Conservation (phyloP, 2,797 vertebrate species). For the Crax fasciolata region DNA sequence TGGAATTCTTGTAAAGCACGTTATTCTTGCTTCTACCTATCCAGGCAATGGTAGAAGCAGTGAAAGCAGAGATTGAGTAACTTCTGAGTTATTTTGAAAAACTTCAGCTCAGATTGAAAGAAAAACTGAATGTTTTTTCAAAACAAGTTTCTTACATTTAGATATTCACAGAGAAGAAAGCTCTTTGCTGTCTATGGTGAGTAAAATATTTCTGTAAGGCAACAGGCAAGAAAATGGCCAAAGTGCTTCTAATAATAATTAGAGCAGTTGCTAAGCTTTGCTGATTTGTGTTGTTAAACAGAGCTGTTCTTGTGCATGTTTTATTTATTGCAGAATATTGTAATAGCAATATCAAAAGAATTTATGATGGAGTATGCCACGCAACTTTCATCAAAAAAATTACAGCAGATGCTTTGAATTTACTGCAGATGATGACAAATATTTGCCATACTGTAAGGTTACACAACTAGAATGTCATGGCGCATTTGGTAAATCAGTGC, state of each 20-base stretch:
- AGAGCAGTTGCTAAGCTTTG: slow-evolving; percentile 14
- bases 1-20: not conserved
- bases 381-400: slow-evolving; percentile 69
- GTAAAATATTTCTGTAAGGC: slow-evolving; percentile 5
- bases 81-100: not conserved
- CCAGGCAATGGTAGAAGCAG: not conserved
- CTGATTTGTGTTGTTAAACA: slow-evolving; percentile 48
- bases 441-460: slow-evolving; percentile 69
- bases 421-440: slow-evolving; percentile 81
- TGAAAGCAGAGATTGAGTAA: not conserved
- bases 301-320: not conserved
- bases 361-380: slow-evolving; percentile 64
- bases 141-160: not conserved
- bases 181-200: not conserved
- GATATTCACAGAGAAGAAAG: not conserved
- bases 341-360: slow-evolving; percentile 82
- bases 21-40: not conserved
- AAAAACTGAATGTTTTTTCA: not conserved
- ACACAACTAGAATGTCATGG: slow-evolving; percentile 58
- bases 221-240: slow-evolving; percentile 40
- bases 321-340: slow-evolving; percentile 66
- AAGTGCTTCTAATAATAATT: slow-evolving; percentile 64
- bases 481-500: slow-evolving; percentile 57
- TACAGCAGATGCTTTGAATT: slow-evolving; percentile 83
- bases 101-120: not conserved